phyloP scores from a whole-genome alignment of 2,113 vertebrate species.

The Okapia johnstoni region DNA sequence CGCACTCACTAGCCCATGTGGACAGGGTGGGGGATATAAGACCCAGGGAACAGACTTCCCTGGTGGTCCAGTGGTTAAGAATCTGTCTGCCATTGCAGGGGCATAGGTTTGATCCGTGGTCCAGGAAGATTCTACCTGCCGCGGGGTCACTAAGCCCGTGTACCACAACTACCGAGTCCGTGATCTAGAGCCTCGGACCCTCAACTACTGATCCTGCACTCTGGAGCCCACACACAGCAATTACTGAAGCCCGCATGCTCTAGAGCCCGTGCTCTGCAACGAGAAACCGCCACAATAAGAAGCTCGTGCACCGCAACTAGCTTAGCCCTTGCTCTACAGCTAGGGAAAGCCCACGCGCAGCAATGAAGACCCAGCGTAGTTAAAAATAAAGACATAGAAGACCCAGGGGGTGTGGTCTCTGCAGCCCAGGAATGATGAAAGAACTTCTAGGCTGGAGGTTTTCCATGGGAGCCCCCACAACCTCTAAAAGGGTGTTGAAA shows the following conservation, averaged over 20 bases:
- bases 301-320: background rate
- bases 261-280: background rate
- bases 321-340: background rate
- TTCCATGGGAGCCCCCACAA: background rate
- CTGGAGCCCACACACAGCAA: background rate
- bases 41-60: background rate
- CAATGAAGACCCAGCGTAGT: background rate
- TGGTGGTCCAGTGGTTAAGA: background rate
- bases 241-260: background rate
- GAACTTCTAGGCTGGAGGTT: background rate
- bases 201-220: background rate
- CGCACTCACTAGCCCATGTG: fast-evolving
- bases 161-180: background rate
- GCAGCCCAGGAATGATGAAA: background rate
- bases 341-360: background rate
- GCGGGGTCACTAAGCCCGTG: background rate
- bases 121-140: background rate
- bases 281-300: background rate
- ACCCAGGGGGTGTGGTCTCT: background rate
- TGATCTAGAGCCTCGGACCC: background rate
- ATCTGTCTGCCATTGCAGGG: background rate
- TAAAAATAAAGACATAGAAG: background rate
- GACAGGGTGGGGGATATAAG: background rate
- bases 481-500: too few species aligned
- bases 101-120: background rate